A percentile compares a stretch with the other conserved stretches of the same genome.
Conservation (phyloP, 2,113 vertebrate genomes). For the Penelope pileata region DNA sequence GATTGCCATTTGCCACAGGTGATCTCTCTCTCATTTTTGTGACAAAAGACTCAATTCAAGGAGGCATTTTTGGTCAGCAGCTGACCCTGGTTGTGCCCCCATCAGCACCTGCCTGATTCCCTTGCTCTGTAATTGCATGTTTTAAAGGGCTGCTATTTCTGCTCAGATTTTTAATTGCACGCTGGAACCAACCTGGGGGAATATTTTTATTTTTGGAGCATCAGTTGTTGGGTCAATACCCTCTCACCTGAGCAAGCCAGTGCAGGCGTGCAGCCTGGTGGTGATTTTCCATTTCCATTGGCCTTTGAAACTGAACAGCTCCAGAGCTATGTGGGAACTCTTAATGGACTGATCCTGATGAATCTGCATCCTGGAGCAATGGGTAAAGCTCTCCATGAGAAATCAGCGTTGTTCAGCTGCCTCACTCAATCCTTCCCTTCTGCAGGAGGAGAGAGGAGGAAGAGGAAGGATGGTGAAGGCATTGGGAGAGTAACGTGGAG, state of each 20-base stretch:
- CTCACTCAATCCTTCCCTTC: neutral
- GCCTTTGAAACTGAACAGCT: neutral
- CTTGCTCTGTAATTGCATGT: neutral
- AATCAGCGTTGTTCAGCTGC: neutral
- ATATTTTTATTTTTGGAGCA: neutral
- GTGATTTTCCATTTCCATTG: conserved; percentile 45
- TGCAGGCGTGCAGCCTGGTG: neutral
- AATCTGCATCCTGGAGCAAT: neutral
- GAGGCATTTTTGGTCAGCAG: neutral
- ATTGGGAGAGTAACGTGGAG: neutral
- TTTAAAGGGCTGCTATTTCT: neutral
- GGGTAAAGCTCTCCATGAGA: neutral
- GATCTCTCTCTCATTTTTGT: neutral
- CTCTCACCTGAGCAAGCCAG: neutral
- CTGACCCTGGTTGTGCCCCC: neutral
- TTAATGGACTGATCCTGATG: neutral
- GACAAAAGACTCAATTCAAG: neutral
- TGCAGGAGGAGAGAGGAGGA: neutral
- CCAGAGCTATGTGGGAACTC: neutral
- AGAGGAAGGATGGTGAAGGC: neutral
- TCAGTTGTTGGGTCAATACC: conserved; percentile 2
- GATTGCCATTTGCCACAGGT: neutral
- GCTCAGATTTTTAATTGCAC: neutral
- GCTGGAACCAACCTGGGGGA: neutral
- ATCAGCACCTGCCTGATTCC: neutral